Base-by-base conservation (phyloP, 2,113 vertebrate genomes). In the Phaethon lepturus region DNA sequence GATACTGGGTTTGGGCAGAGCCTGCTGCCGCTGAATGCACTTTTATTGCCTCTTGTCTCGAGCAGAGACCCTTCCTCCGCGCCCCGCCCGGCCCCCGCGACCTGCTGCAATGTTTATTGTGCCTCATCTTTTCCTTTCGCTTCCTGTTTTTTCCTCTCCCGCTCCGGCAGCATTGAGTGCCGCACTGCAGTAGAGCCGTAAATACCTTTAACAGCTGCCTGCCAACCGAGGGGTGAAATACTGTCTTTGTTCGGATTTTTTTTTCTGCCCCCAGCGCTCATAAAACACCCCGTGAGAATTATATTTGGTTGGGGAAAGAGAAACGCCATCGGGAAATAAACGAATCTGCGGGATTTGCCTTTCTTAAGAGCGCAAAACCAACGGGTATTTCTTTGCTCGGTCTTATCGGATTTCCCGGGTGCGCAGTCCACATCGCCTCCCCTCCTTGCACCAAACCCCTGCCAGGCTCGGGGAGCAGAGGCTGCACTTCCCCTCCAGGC, bases 141-240 rank as follows among this genome's bases (percentile, higher is more conserved):
- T 98, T 98, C 98, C 98, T 98, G 98, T 98, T 97, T 95, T 97
- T 87, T 55, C 96, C 95, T 75, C 60, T 92, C 71, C 84, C 95
- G 42, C 97, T 97, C 93, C 93, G 71, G 83, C 95, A 83, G 97
- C 92, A 92, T 86, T 87, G 96, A 97, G 98, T 98, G 99, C 98
- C 99, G 99, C 99, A 99, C 98, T 99, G 99, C 99, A 99, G 99
- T 98, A 97, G 99, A 98, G 99, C 98, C 98, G 99, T 99, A 99
- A 99, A 99, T 99, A 99, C 99, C 98, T 99, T 99, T 99, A 99
- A 99, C 99, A 99, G 99, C 99, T 99, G 99, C 99, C 99, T 99
- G 99, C 99, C 99, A 99, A 98, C 96, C 97, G 92, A 96, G 79
- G 98, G 97, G 98, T 99, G 99, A 99, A 99, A 99, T 99, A 99